Evolutionary conservation across 2,888 invertebrate genomes (phyloP), one percentile per base, ranked within the genome.

Genomic region (Bellardia pandia): DNA sequence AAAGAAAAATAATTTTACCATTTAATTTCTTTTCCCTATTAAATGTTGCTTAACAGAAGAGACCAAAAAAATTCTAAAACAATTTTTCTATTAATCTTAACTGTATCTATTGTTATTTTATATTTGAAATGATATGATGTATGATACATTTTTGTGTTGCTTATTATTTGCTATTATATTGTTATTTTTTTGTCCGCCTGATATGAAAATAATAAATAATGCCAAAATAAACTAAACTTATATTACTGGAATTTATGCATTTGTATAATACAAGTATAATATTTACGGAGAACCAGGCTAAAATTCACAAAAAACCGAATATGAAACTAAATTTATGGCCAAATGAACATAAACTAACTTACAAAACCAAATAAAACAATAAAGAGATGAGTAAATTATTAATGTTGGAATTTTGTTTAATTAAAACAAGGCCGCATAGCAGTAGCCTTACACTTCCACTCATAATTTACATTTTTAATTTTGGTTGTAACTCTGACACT

Each of bases 401-500:
- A 75, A 69, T 75, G 68, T 51, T 75, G 68, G 13, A 60, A 68
- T 68, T 76, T 69, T 42, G 58, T 68, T 60, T 60, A 76, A 76
- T 53, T 68, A 40, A 68, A 82, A 62, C 51, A 60, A 68, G 13
- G 37, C 58, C 48, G 13, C 42, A 13, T 53, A 11, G 72, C 4
- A 16, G 48, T 42, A 7, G 72, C 53, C 30, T 72, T 56, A n/a
- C 42, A 23, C 11, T 58, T 5, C 58, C 60, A 64, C 53, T 42
- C 60, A 71, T 74, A 74, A 66, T 76, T 71, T 76, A 42, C 48
- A 82, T 58, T 82, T 82, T 42, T 76, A 76, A 69, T 76, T 83
- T 64, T 30, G 51, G 53, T 64, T 53, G 53, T 33, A 82, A 75
- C 58, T 82, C 58, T 82, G 75, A 68, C 30, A 60, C 23, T 64